Conservation (phyloP, 2,113 vertebrate species). For the Otus sunia region DNA sequence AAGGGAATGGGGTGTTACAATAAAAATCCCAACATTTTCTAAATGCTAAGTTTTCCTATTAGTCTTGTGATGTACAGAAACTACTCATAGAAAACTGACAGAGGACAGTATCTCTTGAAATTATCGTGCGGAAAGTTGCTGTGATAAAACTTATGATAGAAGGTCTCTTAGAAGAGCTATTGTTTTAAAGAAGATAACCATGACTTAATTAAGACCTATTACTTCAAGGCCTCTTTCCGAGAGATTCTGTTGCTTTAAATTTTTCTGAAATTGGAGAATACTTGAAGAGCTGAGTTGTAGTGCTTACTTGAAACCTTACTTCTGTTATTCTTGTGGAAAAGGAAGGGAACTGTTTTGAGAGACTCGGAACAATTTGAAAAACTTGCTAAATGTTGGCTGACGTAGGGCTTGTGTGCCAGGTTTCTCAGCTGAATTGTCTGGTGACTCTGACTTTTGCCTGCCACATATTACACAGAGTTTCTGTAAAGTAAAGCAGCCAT, state of each 20-base stretch:
- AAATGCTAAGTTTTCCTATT: neutral
- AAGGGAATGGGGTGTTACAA: neutral
- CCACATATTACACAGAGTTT: neutral
- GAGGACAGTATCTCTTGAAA: neutral
- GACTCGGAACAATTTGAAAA: neutral
- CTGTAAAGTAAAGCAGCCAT: neutral
- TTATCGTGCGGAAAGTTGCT: neutral
- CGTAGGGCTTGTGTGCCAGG: neutral
- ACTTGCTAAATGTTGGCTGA: neutral
- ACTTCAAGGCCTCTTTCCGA: neutral
- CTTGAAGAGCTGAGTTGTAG: neutral
- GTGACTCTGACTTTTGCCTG: slow-evolving; percentile 8
- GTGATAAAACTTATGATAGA: neutral
- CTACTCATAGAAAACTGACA: neutral
- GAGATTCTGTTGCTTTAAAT: neutral
- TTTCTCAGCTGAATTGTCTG: slow-evolving; percentile 22
- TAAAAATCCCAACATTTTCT: neutral
- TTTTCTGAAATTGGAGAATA: neutral
- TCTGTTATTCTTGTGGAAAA: neutral
- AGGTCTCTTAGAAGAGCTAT: neutral
- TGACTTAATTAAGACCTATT: neutral
- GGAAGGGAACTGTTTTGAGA: neutral
- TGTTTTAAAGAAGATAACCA: neutral
- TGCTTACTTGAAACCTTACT: neutral
- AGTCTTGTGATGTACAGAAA: neutral